Conservation (phyloP, 2,113 vertebrate genomes). For the Vicugna pacos region DNA sequence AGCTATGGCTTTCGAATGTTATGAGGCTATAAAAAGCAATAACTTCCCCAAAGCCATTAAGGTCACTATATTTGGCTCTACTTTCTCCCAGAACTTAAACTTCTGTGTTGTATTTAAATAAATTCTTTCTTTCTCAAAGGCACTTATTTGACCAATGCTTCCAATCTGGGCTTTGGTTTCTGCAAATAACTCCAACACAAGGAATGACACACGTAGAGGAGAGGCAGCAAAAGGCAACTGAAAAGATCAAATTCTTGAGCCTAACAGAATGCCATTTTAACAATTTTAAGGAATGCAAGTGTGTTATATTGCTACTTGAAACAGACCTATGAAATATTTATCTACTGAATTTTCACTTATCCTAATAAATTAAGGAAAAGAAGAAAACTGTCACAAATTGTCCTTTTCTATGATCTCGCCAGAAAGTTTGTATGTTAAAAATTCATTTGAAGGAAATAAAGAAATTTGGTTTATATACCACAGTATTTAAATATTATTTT, state of each 20-base stretch:
- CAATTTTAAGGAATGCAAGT: background rate
- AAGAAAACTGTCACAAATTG: background rate
- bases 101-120: background rate
- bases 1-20: background rate
- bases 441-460: conserved; percentile 25
- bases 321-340: background rate
- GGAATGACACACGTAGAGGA: background rate
- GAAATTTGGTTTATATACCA: background rate
- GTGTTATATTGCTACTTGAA: background rate
- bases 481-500: background rate
- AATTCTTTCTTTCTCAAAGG: conserved; percentile 41
- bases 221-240: background rate
- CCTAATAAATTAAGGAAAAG: background rate
- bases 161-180: conserved; percentile 32
- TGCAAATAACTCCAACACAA: background rate
- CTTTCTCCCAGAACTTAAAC: conserved; percentile 61
- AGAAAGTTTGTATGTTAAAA: background rate
- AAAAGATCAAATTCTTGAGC: background rate
- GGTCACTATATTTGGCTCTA: conserved; percentile 27
- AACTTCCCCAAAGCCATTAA: background rate
- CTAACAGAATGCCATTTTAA: background rate
- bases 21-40: background rate
- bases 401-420: background rate
- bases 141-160: conserved; percentile 11
- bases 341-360: background rate